phyloP scores from a whole-genome alignment of 2,797 vertebrate genomes.

The Clarias platycephalus region DNA sequence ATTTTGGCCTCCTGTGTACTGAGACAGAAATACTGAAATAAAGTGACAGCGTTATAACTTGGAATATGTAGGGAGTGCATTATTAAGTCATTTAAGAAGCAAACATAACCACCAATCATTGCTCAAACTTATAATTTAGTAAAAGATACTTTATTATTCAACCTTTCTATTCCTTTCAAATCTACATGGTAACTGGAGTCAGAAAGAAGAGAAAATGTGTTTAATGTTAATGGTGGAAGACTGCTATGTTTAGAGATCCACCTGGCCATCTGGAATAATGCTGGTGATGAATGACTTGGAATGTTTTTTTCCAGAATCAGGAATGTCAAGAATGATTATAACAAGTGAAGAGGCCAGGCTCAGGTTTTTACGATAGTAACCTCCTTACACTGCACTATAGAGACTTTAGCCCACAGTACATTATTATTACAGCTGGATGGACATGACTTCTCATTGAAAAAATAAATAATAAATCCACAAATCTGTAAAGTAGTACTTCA shows the following conservation, averaged over 20 bases:
- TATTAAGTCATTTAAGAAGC: neutral
- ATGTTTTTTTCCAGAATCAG: slow-evolving; percentile 45
- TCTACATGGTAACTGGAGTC: neutral
- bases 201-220: slow-evolving; percentile 15
- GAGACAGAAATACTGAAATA: neutral
- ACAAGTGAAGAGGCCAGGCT: slow-evolving; percentile 28
- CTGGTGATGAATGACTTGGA: slow-evolving; percentile 28
- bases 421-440: slow-evolving; percentile 30
- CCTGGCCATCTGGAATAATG: slow-evolving; percentile 51
- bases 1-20: neutral
- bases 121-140: neutral
- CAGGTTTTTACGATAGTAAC: slow-evolving; percentile 12
- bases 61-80: neutral
- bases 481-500: neutral
- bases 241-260: slow-evolving; percentile 13
- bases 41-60: neutral
- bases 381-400: neutral
- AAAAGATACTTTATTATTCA: neutral
- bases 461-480: neutral
- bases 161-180: neutral
- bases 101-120: neutral
- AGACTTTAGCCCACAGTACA: neutral
- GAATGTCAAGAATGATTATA: slow-evolving; percentile 53
- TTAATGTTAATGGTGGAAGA: neutral
- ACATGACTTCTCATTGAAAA: neutral